phyloP scores from a whole-genome alignment of 2,113 vertebrate species.

The Aptenodytes patagonicus region DNA sequence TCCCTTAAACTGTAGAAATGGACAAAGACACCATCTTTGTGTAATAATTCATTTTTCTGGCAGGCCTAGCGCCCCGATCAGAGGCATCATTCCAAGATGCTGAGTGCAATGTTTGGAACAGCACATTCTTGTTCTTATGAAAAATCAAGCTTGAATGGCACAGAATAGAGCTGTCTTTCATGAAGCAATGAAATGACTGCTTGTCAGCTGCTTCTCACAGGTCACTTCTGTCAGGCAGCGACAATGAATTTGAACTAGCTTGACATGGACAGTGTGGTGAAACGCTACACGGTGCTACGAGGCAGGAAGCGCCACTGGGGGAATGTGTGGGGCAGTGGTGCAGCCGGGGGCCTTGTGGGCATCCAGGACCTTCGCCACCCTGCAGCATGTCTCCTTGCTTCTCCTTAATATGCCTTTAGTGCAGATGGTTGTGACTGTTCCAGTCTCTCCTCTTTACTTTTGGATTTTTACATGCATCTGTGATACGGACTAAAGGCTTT shows the following conservation, averaged over 20 bases:
- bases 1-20: background rate
- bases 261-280: background rate
- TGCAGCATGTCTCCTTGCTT: background rate
- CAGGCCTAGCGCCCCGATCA: background rate
- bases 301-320: background rate
- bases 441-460: background rate
- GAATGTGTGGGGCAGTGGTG: background rate
- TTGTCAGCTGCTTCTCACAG: background rate
- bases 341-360: background rate
- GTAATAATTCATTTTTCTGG: background rate
- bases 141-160: background rate
- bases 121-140: background rate
- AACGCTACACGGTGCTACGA: accelerated
- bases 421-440: accelerated
- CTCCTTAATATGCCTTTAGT: background rate
- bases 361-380: background rate
- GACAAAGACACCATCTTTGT: background rate
- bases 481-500: background rate
- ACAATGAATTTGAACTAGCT: background rate
- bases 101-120: constrained; percentile 1
- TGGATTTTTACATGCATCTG: accelerated
- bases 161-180: background rate
- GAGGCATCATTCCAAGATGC: background rate
- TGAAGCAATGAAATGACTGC: background rate
- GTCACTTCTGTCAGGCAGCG: background rate